Conservation (phyloP, 2,113 vertebrate species). For the Rhea pennata region DNA sequence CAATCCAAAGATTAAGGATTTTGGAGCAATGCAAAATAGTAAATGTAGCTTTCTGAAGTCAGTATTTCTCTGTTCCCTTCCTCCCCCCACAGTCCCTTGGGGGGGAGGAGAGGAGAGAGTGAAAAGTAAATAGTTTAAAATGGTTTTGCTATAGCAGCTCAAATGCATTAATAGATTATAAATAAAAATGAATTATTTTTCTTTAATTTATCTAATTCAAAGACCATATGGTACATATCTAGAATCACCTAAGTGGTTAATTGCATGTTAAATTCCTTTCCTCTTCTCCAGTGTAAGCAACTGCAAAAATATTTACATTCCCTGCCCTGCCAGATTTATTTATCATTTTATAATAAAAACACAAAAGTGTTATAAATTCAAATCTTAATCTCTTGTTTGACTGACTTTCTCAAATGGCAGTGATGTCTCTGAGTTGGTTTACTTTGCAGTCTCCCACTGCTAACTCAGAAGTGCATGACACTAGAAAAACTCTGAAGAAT, state of each 20-base stretch:
- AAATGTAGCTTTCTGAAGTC: not conserved
- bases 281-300: constrained; percentile 80
- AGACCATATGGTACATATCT: constrained; percentile 78
- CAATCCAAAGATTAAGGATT: not conserved
- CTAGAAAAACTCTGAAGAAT: not conserved
- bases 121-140: constrained; percentile 4
- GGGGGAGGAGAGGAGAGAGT: not conserved
- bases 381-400: constrained; percentile 78
- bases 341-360: constrained; percentile 81
- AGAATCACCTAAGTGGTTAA: constrained; percentile 82
- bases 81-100: not conserved
- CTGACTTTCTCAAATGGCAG: constrained; percentile 72
- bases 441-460: constrained; percentile 29
- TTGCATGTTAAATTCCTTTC: constrained; percentile 83
- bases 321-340: constrained; percentile 79
- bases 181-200: constrained; percentile 46
- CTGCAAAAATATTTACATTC: constrained; percentile 82
- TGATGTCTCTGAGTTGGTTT: constrained; percentile 57
- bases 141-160: not conserved
- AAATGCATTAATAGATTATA: constrained; percentile 14
- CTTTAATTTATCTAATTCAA: constrained; percentile 33
- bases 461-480: not conserved
- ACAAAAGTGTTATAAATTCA: constrained; percentile 81
- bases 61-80: not conserved
- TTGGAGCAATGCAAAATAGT: not conserved